Base-by-base conservation (phyloP, 2,113 vertebrate genomes). In the Chitala chitala region DNA sequence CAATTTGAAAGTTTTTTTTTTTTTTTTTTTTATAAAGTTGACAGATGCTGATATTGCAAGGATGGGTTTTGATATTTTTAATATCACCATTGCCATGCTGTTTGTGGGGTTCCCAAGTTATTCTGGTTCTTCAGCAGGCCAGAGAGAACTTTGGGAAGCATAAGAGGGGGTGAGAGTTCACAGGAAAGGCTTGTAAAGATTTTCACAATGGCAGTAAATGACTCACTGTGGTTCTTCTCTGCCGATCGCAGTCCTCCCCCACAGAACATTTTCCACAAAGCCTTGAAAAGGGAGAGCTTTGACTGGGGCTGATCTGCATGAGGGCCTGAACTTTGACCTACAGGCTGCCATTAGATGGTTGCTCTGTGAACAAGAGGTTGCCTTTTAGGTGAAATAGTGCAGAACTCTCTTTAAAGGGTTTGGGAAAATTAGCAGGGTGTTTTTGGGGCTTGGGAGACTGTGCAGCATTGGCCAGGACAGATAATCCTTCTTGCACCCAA, bases 181-280 rank as follows among this genome's bases (percentile, higher is more conserved):
- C 33, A 38, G 63, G 73, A 68, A 68, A 29, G 22, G 9, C 15
- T 68, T 53, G 48, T 29, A 55, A 54, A 29, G 22, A 51, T 12
- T 66, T 66, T 53, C 22, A 54, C 33, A 66, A 26, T 66, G 61
- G 63, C 51, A 55, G 46, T 68, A 68, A 65, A 74, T 74, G 61
- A 65, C 42, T 24, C 58, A 22, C 73, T 66, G 61, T 42, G 42
- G 51, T 61, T 50, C 26, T 10, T 73, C 72, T 51, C 46, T 51
- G 22, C 70, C 24, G 53, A 72, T 20, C 6, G 58, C 33, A 20
- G 40, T 24, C 53, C 33, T 46, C 70, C 53, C 10, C 22, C 31
- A 58, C 13, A 55, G 54, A 58, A 24, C 70, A 44, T 46, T 66
- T 44, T 51, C 26, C 48, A 53, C 17, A n/a, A 74, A 56, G 73